Percentiles rank a stretch among this genome's conserved stretches.
Conservation (phyloP, 2,888 invertebrate species). For the Patella caerulea region DNA sequence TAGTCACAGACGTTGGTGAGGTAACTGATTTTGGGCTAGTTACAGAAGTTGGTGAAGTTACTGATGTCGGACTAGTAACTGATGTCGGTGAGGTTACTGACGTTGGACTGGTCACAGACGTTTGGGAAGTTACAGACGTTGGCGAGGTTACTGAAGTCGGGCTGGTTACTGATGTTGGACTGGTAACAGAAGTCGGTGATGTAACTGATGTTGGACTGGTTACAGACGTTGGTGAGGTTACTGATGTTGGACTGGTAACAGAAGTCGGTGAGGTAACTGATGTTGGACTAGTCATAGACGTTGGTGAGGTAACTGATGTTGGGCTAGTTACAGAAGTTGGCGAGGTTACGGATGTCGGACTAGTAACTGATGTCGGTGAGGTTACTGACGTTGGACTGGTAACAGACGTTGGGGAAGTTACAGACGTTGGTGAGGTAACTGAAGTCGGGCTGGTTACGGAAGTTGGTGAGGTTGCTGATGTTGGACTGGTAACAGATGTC, state of each 20-base stretch:
- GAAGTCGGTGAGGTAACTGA: not conserved
- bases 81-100: no score
- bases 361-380: no score
- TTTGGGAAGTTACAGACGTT: not conserved
- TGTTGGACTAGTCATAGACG: not conserved
- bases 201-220: not conserved
- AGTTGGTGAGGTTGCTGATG: not conserved
- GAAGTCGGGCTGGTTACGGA: not conserved
- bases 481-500: not conserved
- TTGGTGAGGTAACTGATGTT: not conserved
- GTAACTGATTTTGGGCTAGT: no score
- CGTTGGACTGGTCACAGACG: no score
- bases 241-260: not conserved
- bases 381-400: no score
- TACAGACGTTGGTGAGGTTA: not conserved
- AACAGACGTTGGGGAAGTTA: no score
- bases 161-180: not conserved
- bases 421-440: not conserved
- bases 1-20: no score
- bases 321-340: not conserved
- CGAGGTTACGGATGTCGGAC: not conserved
- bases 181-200: not conserved
- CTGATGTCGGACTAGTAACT: no score
- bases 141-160: not conserved
- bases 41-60: no score